Conservation (phyloP, 2,888 invertebrate species). For the Pollenia labialis region DNA sequence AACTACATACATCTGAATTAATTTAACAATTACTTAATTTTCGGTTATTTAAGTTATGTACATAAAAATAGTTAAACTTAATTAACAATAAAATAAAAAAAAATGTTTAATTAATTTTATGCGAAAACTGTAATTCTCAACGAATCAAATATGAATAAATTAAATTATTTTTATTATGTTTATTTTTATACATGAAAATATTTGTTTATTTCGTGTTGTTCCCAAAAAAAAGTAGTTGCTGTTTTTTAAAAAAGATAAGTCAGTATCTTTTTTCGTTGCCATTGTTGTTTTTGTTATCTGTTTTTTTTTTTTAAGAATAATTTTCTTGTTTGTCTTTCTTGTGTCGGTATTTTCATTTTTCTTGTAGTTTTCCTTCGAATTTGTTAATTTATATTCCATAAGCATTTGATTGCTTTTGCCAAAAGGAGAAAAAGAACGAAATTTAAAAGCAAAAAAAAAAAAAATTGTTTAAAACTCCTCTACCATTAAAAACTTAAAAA, state of each 20-base stretch:
- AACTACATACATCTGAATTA: constrained; percentile 38
- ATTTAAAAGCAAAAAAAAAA: neutral
- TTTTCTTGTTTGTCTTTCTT: neutral
- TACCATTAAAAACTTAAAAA: constrained; percentile 17
- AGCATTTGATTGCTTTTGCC: constrained; percentile 60
- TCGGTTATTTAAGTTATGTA: neutral
- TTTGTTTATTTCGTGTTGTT: constrained; percentile 12
- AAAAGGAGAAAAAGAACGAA: neutral
- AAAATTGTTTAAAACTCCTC: constrained; percentile 15
- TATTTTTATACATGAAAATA: neutral
- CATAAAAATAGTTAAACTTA: neutral
- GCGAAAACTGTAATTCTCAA: constrained; percentile 30
- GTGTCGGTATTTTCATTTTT: neutral
- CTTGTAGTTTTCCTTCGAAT: neutral
- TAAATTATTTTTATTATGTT: neutral
- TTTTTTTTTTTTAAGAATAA: neutral
- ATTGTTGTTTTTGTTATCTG: neutral
- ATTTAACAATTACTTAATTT: constrained; percentile 9
- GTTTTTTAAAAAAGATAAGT: no score
- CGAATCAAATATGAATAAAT: constrained; percentile 47
- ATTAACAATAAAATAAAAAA: neutral
- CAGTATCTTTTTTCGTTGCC: neutral
- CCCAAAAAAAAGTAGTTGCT: no score
- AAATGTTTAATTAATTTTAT: neutral
- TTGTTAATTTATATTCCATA: constrained; percentile 67